Percentiles rank a stretch among this genome's conserved stretches.
phyloP scores from a whole-genome alignment of 2,888 invertebrate species.

The Teinopalpus imperialis region DNA sequence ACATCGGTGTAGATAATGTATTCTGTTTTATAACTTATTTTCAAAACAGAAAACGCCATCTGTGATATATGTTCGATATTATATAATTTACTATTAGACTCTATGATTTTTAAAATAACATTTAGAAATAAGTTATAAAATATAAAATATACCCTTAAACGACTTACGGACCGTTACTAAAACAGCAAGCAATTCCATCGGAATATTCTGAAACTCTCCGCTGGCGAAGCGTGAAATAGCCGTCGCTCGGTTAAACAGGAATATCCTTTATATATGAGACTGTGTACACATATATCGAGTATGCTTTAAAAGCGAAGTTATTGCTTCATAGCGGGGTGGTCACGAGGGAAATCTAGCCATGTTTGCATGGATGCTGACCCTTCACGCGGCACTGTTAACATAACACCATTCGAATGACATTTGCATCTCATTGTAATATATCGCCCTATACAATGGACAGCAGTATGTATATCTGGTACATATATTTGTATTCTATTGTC shows the following conservation, averaged over 20 bases:
- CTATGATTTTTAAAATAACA: neutral
- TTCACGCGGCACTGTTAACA: slow-evolving; percentile 53
- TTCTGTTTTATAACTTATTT: too few relatives aligned
- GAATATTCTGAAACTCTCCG: slow-evolving; percentile 32
- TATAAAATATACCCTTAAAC: slow-evolving; percentile 18
- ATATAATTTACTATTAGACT: neutral
- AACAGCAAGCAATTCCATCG: slow-evolving; percentile 31
- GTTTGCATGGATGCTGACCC: slow-evolving; percentile 71
- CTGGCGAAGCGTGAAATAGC: slow-evolving; percentile 51
- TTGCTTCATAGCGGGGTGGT: slow-evolving; percentile 57
- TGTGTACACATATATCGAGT: slow-evolving; percentile 29
- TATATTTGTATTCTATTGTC: too few relatives aligned
- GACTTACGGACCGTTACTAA: slow-evolving; percentile 32
- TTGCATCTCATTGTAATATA: slow-evolving; percentile 76
- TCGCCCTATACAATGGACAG: slow-evolving; percentile 60
- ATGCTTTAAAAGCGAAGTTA: slow-evolving; percentile 42
- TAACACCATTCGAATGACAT: slow-evolving; percentile 62
- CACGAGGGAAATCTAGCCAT: slow-evolving; percentile 70
- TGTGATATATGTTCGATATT: neutral
- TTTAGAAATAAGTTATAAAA: slow-evolving; percentile 5
- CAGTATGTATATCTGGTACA: slow-evolving; percentile 31
- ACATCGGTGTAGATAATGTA: too few relatives aligned
- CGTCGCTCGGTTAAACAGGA: slow-evolving; percentile 49
- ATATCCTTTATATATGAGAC: slow-evolving; percentile 47
- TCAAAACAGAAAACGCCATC: slow-evolving; percentile 2